Percentiles rank a stretch among this genome's conserved stretches.
Evolutionary conservation across 2,113 vertebrate genomes (phyloP).

Genomic region (Candoia aspera): DNA sequence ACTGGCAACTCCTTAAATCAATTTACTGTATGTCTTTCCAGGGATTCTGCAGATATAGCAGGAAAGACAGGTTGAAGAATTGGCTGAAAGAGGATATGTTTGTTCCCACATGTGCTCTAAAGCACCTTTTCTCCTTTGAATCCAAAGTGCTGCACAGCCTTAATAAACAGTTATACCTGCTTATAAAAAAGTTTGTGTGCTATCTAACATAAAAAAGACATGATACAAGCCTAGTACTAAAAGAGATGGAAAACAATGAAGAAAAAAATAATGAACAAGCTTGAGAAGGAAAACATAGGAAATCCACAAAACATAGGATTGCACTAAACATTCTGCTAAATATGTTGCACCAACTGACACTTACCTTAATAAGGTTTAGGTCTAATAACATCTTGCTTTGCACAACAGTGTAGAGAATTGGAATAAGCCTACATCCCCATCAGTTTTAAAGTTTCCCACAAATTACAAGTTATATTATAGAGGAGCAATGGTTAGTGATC

Average conservation of each 20-base stretch:
- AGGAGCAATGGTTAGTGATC: neutral
- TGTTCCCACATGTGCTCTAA: neutral
- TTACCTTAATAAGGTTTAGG: neutral
- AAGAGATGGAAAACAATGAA: constrained; percentile 20
- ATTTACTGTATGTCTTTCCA: neutral
- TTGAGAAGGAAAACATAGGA: neutral
- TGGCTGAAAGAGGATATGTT: neutral
- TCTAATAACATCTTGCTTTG: neutral
- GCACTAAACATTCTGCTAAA: neutral
- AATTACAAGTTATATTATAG: neutral
- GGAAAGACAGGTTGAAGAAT: neutral
- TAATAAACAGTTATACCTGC: neutral
- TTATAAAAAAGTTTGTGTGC: neutral
- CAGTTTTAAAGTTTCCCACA: neutral
- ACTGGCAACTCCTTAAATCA: neutral
- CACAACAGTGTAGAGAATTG: neutral
- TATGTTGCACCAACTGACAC: neutral
- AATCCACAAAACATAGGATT: neutral
- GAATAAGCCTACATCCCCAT: neutral
- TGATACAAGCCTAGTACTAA: neutral
- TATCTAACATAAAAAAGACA: neutral
- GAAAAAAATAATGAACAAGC: neutral
- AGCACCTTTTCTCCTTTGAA: neutral
- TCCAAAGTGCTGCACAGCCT: neutral
- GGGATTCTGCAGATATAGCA: neutral